These are phyloP conservation scores for Agrilus cyanescens DNA, from an alignment of 2,888 invertebrate genomes.

Conservation along the genomic window DNA sequence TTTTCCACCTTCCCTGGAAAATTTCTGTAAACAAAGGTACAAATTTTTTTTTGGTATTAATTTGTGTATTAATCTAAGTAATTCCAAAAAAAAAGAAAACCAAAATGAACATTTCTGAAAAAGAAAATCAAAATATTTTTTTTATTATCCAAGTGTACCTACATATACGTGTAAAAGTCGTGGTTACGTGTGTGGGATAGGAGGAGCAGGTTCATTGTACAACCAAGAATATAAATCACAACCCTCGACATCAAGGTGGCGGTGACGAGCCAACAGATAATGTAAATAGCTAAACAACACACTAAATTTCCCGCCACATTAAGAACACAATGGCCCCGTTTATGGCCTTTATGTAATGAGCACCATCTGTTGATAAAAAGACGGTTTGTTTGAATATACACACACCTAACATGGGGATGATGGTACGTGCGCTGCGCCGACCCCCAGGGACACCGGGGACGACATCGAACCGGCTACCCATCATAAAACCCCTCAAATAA, in stretches of 20 bases:
- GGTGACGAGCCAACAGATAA: constrained; percentile 27
- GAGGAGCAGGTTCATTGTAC: not conserved
- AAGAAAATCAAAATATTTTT: too few species aligned
- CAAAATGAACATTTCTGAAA: too few species aligned
- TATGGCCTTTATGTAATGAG: constrained; percentile 28
- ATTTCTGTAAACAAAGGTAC: too few species aligned
- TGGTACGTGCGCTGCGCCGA: constrained; percentile 14
- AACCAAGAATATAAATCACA: constrained; percentile 14
- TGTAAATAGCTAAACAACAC: constrained; percentile 35
- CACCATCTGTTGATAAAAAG: constrained; percentile 35
- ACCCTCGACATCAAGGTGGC: constrained; percentile 21
- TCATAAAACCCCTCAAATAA: too few species aligned
- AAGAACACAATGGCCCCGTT: constrained; percentile 29
- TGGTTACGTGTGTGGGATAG: too few species aligned
- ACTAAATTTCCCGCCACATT: constrained; percentile 37
- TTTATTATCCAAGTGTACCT: too few species aligned
- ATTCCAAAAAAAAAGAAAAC: too few species aligned
- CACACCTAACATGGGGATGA: constrained; percentile 16
- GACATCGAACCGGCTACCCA: not conserved
- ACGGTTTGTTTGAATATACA: constrained; percentile 23
- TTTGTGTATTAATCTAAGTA: too few species aligned
- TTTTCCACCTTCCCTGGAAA: too few species aligned
- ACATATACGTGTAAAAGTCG: too few species aligned
- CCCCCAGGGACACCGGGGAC: constrained; percentile 13
- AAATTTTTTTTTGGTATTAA: too few species aligned